Evolutionary conservation across 2,888 invertebrate genomes (phyloP).

Genomic region (Junonia oenone): DNA sequence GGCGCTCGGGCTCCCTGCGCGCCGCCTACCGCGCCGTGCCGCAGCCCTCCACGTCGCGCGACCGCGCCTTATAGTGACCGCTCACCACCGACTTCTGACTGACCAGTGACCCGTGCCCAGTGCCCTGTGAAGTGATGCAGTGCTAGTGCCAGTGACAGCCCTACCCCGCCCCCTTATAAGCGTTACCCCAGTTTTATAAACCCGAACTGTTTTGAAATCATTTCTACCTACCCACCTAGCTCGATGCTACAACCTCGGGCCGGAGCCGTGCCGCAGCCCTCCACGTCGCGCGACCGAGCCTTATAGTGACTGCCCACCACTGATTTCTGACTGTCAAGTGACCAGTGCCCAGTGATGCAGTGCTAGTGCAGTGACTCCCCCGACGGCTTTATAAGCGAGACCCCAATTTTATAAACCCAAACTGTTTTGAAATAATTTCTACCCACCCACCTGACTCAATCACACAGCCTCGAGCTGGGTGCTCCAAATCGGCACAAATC

Average conservation of each 20-base stretch:
- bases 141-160: neutral
- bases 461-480: too few relatives aligned
- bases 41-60: slow-evolving; percentile 41
- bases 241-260: too few relatives aligned
- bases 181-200: neutral
- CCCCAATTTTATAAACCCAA: neutral
- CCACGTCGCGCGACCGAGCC: slow-evolving; percentile 46
- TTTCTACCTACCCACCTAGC: too few relatives aligned
- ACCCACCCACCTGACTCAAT: too few relatives aligned
- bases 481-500: slow-evolving; percentile 13
- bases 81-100: slow-evolving; percentile 41
- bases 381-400: neutral
- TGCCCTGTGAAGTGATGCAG: neutral
- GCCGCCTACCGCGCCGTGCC: slow-evolving; percentile 45
- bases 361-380: neutral
- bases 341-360: neutral
- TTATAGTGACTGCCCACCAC: slow-evolving; percentile 59
- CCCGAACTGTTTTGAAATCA: neutral
- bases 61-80: slow-evolving; percentile 61
- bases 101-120: neutral
- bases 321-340: slow-evolving; percentile 33
- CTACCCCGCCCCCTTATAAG: neutral
- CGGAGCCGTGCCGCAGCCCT: slow-evolving; percentile 43
- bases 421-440: neutral
- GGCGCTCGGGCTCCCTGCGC: slow-evolving; percentile 25